Conservation (phyloP, 2,113 vertebrate genomes). For the Chlorocebus sabaeus region DNA sequence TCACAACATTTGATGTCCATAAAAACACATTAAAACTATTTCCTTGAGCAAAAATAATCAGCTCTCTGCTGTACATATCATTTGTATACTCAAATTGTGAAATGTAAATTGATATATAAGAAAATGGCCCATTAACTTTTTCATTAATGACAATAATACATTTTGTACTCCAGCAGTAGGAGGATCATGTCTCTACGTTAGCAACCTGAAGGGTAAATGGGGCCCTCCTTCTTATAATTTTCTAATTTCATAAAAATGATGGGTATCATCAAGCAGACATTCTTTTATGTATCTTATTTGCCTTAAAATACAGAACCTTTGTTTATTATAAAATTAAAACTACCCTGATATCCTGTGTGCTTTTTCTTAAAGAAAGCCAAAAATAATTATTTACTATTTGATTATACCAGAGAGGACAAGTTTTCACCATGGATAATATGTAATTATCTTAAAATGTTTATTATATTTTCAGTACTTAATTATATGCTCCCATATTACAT, state of each 20-base stretch:
- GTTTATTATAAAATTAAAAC: slow-evolving; percentile 74
- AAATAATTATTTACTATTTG: slow-evolving; percentile 63
- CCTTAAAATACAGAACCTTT: slow-evolving; percentile 64
- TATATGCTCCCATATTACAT: neutral
- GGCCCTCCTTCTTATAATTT: slow-evolving; percentile 48
- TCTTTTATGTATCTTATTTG: slow-evolving; percentile 46
- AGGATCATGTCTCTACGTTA: slow-evolving; percentile 82
- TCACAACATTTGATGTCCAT: slow-evolving; percentile 98
- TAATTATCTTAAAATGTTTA: slow-evolving; percentile 65
- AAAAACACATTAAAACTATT: slow-evolving; percentile 99
- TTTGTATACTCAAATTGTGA: slow-evolving; percentile 98
- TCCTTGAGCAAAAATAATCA: slow-evolving; percentile 95
- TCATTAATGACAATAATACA: slow-evolving; percentile 99
- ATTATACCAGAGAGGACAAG: slow-evolving; percentile 48
- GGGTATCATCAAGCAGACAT: slow-evolving; percentile 67
- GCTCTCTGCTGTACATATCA: slow-evolving; percentile 94
- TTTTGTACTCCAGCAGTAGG: slow-evolving; percentile 92
- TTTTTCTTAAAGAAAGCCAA: slow-evolving; percentile 44
- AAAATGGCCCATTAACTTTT: slow-evolving; percentile 99
- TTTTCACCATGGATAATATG: slow-evolving; percentile 62
- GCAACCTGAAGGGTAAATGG: slow-evolving; percentile 85
- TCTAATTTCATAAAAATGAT: slow-evolving; percentile 82
- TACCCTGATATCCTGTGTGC: slow-evolving; percentile 16
- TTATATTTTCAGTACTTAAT: slow-evolving; percentile 41
- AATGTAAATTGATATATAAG: slow-evolving; percentile 99